A percentile compares a stretch with the other conserved stretches of the same genome.
Conservation (phyloP, 2,888 invertebrate species). For the Leptopilina syphax region DNA sequence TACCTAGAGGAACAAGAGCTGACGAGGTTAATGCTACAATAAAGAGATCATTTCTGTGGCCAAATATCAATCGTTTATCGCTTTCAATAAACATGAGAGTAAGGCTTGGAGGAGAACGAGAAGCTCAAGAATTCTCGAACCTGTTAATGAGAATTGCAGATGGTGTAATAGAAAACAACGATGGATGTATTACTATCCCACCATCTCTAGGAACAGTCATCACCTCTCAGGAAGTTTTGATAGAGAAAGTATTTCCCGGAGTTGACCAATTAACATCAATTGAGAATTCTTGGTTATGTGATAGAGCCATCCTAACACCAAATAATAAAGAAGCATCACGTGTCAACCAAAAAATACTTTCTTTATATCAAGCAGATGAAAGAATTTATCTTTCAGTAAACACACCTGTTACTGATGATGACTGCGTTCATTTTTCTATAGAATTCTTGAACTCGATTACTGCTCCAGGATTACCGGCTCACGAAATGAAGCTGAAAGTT, state of each 20-base stretch:
- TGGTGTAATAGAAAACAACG: neutral
- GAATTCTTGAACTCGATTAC: neutral
- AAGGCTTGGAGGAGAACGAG: conserved; percentile 33
- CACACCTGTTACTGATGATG: neutral
- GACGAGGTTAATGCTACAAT: conserved; percentile 61
- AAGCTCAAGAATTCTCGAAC: neutral
- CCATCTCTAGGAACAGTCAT: neutral
- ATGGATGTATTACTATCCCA: neutral
- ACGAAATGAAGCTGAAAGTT: conserved; percentile 57
- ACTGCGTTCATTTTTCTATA: neutral
- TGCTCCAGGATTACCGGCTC: conserved; percentile 59
- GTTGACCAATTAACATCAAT: conserved; percentile 7
- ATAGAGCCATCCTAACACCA: neutral
- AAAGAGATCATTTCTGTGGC: conserved; percentile 38
- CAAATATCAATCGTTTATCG: conserved; percentile 22
- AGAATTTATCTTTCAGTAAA: neutral
- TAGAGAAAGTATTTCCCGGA: conserved; percentile 9
- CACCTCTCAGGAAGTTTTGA: neutral
- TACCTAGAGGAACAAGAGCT: conserved; percentile 38
- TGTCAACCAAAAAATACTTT: neutral
- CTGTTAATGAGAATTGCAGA: neutral
- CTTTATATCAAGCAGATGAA: neutral
- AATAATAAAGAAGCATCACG: neutral
- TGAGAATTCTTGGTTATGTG: neutral
- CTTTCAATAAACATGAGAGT: conserved; percentile 51